Percentiles rank a stretch among this genome's conserved stretches.
phyloP scores from a whole-genome alignment of 2,797 vertebrate genomes.

The Scomberomorus guttatus region DNA sequence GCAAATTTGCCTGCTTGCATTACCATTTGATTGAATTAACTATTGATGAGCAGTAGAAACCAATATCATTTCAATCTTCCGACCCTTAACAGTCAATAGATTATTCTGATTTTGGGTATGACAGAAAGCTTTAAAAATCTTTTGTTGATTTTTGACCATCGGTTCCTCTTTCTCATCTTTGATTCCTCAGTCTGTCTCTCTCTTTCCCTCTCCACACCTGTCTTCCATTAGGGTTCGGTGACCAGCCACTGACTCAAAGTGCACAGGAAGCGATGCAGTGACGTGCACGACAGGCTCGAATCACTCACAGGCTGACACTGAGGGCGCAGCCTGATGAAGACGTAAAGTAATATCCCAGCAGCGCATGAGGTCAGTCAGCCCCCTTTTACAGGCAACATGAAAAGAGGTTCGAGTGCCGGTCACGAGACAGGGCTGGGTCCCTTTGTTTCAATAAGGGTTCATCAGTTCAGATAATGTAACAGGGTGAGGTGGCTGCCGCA shows the following conservation, averaged over 20 bases:
- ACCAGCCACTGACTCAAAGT: conserved; percentile 51
- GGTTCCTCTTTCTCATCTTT: conserved; percentile 16
- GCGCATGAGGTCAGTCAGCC: conserved; percentile 68
- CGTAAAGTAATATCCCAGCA: conserved; percentile 77
- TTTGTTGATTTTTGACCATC: conserved; percentile 4
- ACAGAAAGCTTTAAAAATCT: conserved; percentile 32
- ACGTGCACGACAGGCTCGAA: conserved; percentile 44
- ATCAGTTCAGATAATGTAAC: conserved; percentile 64
- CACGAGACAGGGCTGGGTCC: conserved; percentile 72
- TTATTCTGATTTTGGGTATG: conserved; percentile 42
- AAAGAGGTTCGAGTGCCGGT: conserved; percentile 75
- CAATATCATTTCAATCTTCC: conserved; percentile 51
- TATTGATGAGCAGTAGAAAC: conserved; percentile 73
- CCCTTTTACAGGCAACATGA: conserved; percentile 68
- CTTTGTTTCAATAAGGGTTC: conserved; percentile 56
- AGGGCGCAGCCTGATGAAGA: conserved; percentile 63
- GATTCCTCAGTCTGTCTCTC: conserved; percentile 12
- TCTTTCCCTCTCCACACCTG: conserved; percentile 60
- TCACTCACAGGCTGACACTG: conserved; percentile 37
- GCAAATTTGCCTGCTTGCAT: conserved; percentile 76
- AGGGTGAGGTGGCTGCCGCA: conserved; percentile 55
- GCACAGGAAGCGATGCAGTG: conserved; percentile 57
- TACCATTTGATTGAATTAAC: conserved; percentile 74
- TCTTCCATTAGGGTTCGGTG: conserved; percentile 69
- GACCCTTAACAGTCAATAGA: conserved; percentile 35